Evolutionary conservation across 2,113 vertebrate genomes (phyloP).

Genomic region (Cryptotis parvus): DNA sequence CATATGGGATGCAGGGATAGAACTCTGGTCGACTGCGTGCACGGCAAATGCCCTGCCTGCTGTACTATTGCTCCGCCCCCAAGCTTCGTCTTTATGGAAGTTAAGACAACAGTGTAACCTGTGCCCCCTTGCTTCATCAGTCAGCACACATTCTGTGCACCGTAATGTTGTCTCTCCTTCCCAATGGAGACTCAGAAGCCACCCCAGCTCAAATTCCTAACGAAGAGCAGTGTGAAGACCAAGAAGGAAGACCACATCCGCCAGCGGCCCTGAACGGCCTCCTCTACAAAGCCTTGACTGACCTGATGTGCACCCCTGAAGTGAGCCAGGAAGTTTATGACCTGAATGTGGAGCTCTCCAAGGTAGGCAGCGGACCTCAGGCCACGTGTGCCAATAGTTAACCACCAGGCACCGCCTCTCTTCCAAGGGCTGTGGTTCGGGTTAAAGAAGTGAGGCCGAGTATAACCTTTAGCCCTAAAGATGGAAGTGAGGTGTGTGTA

Average conservation of each 20-base stretch:
- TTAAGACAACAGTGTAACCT: background rate
- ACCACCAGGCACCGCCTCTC: too few relatives aligned
- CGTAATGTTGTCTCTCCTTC: background rate
- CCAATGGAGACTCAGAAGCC: slow-evolving; percentile 78
- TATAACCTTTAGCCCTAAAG: too few relatives aligned
- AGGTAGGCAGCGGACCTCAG: slow-evolving; percentile 79
- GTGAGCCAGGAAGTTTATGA: slow-evolving; percentile 88
- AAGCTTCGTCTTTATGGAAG: too few relatives aligned
- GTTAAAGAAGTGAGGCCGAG: too few relatives aligned
- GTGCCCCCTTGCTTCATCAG: background rate
- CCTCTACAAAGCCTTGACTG: slow-evolving; percentile 87
- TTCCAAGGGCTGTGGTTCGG: background rate
- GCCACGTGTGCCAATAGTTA: too few relatives aligned
- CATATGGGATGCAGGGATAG: too few relatives aligned
- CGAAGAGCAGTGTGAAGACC: slow-evolving; percentile 66
- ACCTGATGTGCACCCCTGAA: slow-evolving; percentile 87
- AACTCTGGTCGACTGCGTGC: too few relatives aligned
- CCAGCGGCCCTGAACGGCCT: slow-evolving; percentile 85
- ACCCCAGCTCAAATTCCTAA: slow-evolving; percentile 39
- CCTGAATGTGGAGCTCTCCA: slow-evolving; percentile 90
- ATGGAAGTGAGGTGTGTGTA: too few relatives aligned
- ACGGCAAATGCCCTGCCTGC: too few relatives aligned
- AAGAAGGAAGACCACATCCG: slow-evolving; percentile 86
- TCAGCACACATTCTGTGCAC: too few relatives aligned
- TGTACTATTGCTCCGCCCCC: too few relatives aligned